Conservation (phyloP, 1,140 invertebrate species). For the Diuraphis noxia region DNA sequence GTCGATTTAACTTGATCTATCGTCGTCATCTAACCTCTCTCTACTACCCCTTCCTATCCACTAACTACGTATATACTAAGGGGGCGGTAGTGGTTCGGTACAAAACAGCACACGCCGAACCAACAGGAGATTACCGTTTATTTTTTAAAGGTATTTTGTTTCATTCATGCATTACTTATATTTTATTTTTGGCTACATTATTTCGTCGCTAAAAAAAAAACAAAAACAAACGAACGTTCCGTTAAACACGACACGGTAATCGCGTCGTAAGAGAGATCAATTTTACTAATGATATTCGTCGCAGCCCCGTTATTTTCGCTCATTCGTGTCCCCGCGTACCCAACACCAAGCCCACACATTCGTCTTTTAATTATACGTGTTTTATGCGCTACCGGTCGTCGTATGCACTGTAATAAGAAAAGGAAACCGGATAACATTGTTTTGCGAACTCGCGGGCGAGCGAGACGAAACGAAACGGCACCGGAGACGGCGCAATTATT, state of each 20-base stretch:
- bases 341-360: background rate
- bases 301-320: background rate
- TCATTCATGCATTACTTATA: background rate
- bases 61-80: too few relatives aligned
- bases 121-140: background rate
- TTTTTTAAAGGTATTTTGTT: background rate
- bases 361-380: background rate
- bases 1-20: conserved; percentile 28
- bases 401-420: background rate
- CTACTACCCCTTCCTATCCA: background rate
- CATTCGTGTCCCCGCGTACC: background rate
- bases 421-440: background rate
- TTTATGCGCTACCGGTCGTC: background rate
- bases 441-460: background rate
- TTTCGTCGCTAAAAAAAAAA: background rate
- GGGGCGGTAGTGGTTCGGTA: background rate
- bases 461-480: background rate
- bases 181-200: background rate
- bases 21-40: too few relatives aligned
- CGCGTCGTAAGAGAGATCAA: background rate
- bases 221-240: background rate
- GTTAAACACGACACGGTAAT: conserved; percentile 10
- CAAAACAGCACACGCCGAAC: background rate
- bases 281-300: conserved; percentile 23
- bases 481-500: background rate